These are phyloP conservation scores for Ectropis grisescens DNA, from an alignment of 1,140 invertebrate genomes.

Conservation along the genomic window DNA sequence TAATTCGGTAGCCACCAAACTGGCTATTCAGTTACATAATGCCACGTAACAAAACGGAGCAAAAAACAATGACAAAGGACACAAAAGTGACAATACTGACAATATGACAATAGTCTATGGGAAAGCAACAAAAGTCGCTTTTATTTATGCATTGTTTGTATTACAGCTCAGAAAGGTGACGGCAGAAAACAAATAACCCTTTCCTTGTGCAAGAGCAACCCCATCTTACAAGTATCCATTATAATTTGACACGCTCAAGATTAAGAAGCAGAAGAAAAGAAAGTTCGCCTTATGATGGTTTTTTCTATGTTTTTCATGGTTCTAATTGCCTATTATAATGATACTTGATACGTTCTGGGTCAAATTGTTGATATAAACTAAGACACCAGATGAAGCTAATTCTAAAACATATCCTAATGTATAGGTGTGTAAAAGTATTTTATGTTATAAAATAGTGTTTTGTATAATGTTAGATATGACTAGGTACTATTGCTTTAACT, in stretches of 20 bases:
- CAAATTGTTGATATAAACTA: no score
- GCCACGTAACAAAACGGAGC: constrained; percentile 6
- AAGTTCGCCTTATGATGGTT: no score
- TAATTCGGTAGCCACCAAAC: constrained; percentile 8
- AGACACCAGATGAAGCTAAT: no score
- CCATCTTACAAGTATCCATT: constrained; percentile 28
- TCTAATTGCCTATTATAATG: constrained; percentile 67
- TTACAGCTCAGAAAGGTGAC: constrained; percentile 48
- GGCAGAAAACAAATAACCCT: constrained; percentile 57
- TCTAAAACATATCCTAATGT: no score
- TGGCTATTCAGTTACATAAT: constrained; percentile 17
- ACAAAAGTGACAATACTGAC: constrained; percentile 59
- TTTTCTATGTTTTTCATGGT: constrained; percentile 29
- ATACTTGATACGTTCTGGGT: constrained; percentile 44
- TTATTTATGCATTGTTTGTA: constrained; percentile 64
- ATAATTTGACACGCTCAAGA: constrained; percentile 10
- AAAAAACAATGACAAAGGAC: constrained; percentile 38
- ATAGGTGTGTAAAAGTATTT: no score
- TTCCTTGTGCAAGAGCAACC: constrained; percentile 33
- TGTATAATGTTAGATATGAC: no score
- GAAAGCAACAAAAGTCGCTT: constrained; percentile 50
- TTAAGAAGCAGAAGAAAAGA: constrained; percentile 1
- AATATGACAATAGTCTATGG: constrained; percentile 54
- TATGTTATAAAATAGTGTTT: no score
- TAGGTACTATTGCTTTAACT: no score